A percentile compares a stretch with the other conserved stretches of the same genome.
phyloP scores from a whole-genome alignment of 2,888 invertebrate genomes.

The Steinernema scapterisci region DNA sequence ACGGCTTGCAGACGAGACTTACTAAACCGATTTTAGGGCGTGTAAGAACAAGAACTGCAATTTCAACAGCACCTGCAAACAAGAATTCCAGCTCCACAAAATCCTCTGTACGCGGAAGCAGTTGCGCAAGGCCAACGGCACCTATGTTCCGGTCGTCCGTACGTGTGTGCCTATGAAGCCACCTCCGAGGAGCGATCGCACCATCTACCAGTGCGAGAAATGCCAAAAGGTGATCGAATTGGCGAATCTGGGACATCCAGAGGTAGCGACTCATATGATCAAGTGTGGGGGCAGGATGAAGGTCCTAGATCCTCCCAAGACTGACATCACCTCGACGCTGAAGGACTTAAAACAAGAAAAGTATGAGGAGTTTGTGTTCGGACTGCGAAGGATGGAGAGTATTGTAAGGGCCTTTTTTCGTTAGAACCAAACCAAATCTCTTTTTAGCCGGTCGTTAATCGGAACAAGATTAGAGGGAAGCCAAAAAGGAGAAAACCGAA shows the following conservation, averaged over 20 bases:
- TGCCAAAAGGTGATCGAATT: background rate
- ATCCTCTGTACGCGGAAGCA: background rate
- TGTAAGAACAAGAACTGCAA: slow-evolving; percentile 24
- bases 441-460: background rate
- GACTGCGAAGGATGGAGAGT: background rate
- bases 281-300: background rate
- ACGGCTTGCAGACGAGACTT: background rate
- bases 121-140: slow-evolving; percentile 1
- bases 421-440: background rate
- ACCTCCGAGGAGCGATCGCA: background rate
- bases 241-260: slow-evolving; percentile 6
- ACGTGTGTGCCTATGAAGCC: background rate
- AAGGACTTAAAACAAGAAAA: background rate
- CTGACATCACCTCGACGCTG: background rate
- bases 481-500: background rate
- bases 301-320: background rate
- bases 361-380: background rate
- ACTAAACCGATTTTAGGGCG: background rate
- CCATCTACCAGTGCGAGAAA: slow-evolving; percentile 19
- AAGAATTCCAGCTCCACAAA: slow-evolving; percentile 11
- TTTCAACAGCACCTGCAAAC: slow-evolving; percentile 1
- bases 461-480: background rate
- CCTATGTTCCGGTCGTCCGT: slow-evolving; percentile 10
- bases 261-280: background rate
- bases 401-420: background rate